Base-by-base conservation (phyloP, 1,140 invertebrate species). In the Rhyzopertha dominica region DNA sequence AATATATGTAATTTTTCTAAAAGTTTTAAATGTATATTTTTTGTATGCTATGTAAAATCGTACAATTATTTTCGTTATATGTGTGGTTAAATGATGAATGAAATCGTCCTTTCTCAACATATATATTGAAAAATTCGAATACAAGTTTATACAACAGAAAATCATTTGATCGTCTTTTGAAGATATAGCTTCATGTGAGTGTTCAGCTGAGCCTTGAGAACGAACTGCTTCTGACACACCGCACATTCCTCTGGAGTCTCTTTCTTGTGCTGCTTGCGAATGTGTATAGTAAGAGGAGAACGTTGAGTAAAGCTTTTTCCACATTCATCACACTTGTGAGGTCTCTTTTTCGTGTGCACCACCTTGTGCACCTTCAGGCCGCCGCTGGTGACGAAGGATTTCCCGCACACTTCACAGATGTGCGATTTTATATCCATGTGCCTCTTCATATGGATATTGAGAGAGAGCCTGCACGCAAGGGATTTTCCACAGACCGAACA, bases 241-340 rank as follows among this genome's bases (percentile, higher is more conserved):
- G 17, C 20, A 32, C 46, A 48, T 7, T 2, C 17, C 10, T 43
- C 52, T 10, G 53, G 53, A 12, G 46, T 24, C 28, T 49, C 39
- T 4, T 43, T 49, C 0, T 69, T 63, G 1, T 63, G 55, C 0
- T 54, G 51, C 18, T 26, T 26, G 12, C 38, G 10, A 38, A 82
- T 77, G 63, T 85, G 84, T 1, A 82, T 81, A 44, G 80, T 74
- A 12, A 84, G 62, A 22, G 71, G 73, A 16, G 80, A 83, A 1
- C 80, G 79, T 59, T 23, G 53, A 36, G 49, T 62, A 51, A 79
- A 79, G 30, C 69, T 73, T 31, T 78, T 75, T 7, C 75, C 70
- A 47, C 79, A 79, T n/a, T 61, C 51, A 0, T 22, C 39, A 65
- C 87, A 90, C n/a, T 37, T 23, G 20, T 29, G 37, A 4, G 36